phyloP scores from a whole-genome alignment of 2,888 invertebrate species.

The Drymonia ruficornis region DNA sequence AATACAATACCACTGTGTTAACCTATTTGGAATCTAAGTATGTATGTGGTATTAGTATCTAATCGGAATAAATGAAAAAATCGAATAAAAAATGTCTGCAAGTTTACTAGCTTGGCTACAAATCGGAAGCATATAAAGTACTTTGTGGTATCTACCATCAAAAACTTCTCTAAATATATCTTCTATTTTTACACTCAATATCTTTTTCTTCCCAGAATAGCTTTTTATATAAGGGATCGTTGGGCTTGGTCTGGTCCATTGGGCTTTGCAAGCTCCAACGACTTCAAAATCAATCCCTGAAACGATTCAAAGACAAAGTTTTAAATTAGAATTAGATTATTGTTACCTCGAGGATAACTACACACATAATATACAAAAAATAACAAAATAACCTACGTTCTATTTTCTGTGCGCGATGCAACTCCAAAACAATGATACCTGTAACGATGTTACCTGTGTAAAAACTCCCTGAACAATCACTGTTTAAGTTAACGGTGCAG shows the following conservation, averaged over 20 bases:
- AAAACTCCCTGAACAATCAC: slow-evolving; percentile 63
- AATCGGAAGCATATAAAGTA: neutral
- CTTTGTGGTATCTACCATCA: neutral
- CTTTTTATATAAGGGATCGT: slow-evolving; percentile 69
- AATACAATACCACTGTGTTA: too few relatives aligned
- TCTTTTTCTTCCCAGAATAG: slow-evolving; percentile 63
- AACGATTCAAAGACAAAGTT: slow-evolving; percentile 27
- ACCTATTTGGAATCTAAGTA: too few relatives aligned
- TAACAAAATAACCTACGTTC: slow-evolving; percentile 51
- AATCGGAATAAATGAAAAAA: neutral
- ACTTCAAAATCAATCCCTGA: slow-evolving; percentile 66
- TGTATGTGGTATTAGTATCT: too few relatives aligned
- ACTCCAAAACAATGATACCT: slow-evolving; percentile 63
- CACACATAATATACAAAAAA: neutral
- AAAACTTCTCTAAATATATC: slow-evolving; percentile 56
- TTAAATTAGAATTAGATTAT: neutral
- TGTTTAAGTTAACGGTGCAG: slow-evolving; percentile 62
- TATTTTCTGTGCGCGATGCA: slow-evolving; percentile 59
- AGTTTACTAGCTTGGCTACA: too few relatives aligned
- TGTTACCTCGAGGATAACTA: neutral
- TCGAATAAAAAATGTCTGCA: too few relatives aligned
- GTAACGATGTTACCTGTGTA: slow-evolving; percentile 74
- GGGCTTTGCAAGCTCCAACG: slow-evolving; percentile 62
- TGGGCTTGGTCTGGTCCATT: slow-evolving; percentile 68
- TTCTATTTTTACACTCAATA: slow-evolving; percentile 52